phyloP scores from a whole-genome alignment of 2,888 invertebrate species.

The Myopa tessellatipennis region DNA sequence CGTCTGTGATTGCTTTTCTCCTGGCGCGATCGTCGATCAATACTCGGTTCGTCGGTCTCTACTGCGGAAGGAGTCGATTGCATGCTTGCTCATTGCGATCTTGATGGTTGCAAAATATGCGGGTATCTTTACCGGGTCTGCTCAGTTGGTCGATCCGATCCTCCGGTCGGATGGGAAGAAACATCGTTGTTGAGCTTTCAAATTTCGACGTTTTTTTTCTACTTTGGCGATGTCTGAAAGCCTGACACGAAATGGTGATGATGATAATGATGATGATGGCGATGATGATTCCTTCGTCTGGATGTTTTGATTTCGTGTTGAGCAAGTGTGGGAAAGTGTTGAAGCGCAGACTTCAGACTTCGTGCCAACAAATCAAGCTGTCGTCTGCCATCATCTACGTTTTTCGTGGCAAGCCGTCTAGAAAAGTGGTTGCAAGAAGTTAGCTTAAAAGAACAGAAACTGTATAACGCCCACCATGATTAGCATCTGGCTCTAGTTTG shows the following conservation, averaged over 20 bases:
- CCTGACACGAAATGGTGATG: constrained; percentile 39
- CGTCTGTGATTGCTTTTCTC: constrained; percentile 35
- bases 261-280: too few relatives aligned
- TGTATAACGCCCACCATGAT: too few relatives aligned
- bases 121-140: constrained; percentile 18
- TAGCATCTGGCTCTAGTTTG: too few relatives aligned
- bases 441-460: too few relatives aligned
- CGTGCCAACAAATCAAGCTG: too few relatives aligned
- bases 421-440: too few relatives aligned
- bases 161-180: constrained; percentile 3
- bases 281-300: constrained; percentile 36
- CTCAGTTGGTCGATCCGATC: background rate
- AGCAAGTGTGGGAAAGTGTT: constrained; percentile 43
- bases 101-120: constrained; percentile 19
- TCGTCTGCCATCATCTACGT: too few relatives aligned
- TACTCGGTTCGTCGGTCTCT: constrained; percentile 1
- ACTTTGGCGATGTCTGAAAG: constrained; percentile 11
- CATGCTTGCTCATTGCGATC: background rate
- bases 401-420: too few relatives aligned
- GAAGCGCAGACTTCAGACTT: background rate
- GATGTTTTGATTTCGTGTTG: constrained; percentile 1
- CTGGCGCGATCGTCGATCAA: constrained; percentile 29
- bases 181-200: constrained; percentile 18
- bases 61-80: background rate
- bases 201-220: constrained; percentile 24